Conservation (phyloP, 2,797 vertebrate genomes). For the Sebastes variabilis region DNA sequence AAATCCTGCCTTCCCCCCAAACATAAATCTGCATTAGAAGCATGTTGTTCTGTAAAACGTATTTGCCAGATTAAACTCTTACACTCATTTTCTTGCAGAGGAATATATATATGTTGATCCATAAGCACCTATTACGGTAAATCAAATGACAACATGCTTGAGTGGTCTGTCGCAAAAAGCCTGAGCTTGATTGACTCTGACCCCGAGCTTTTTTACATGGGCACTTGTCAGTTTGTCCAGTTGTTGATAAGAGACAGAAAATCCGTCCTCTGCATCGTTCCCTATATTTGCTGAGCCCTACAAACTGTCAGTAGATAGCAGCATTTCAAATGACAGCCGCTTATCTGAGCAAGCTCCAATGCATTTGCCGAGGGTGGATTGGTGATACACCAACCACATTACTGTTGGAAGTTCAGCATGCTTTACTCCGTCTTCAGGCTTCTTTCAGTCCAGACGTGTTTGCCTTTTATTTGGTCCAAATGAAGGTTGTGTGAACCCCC, state of each 20-base stretch:
- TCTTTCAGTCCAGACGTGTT: conserved; percentile 2
- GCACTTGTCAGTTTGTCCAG: conserved; percentile 68
- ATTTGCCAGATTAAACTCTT: conserved; percentile 18
- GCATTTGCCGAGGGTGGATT: conserved; percentile 60
- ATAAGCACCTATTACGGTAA: conserved; percentile 23
- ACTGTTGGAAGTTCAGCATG: conserved; percentile 41
- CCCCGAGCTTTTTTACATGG: conserved; percentile 63
- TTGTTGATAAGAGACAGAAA: conserved; percentile 68
- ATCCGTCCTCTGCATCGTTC: conserved; percentile 58
- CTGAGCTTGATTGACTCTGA: conserved; percentile 66
- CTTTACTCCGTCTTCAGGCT: conserved; percentile 38
- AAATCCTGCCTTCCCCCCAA: neutral
- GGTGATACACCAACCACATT: conserved; percentile 60
- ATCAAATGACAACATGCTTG: conserved; percentile 46
- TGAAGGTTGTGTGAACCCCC: neutral
- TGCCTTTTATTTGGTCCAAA: conserved; percentile 5
- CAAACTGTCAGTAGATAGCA: conserved; percentile 79
- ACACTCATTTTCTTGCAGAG: neutral
- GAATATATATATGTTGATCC: conserved; percentile 16
- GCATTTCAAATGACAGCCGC: conserved; percentile 78
- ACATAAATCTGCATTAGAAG: conserved; percentile 22
- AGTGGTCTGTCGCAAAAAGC: conserved; percentile 36
- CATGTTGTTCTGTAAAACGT: conserved; percentile 3
- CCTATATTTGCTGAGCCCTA: conserved; percentile 74
- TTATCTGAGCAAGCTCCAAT: conserved; percentile 76